Conservation (phyloP, 2,888 invertebrate species). For the Ametastegia equiseti region DNA sequence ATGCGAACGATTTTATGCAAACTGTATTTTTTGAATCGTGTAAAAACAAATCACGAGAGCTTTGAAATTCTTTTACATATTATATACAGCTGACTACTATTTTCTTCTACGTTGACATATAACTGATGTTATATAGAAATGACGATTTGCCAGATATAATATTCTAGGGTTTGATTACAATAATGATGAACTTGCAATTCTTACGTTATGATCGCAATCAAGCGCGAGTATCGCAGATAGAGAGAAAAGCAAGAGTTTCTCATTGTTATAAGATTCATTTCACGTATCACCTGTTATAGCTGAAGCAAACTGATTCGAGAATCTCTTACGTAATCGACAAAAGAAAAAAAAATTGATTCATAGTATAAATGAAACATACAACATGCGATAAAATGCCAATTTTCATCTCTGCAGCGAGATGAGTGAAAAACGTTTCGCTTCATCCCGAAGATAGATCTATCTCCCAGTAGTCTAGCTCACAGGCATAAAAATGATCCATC, state of each 20-base stretch:
- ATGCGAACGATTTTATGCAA: background rate
- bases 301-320: background rate
- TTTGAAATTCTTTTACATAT: background rate
- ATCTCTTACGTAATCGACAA: constrained; percentile 1
- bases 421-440: background rate
- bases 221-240: background rate
- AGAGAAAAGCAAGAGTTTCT: background rate
- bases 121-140: background rate
- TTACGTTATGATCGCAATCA: background rate
- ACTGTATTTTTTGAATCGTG: background rate
- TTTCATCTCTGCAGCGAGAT: background rate
- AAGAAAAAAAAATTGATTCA: background rate
- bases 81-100: no score
- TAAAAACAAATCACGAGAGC: background rate
- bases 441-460: background rate
- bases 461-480: background rate
- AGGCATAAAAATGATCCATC: background rate
- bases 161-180: background rate
- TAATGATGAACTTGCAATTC: background rate
- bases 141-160: background rate
- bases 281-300: background rate
- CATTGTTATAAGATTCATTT: no score
- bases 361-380: background rate
- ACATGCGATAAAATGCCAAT: background rate
- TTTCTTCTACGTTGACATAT: background rate